phyloP scores from a whole-genome alignment of 2,797 vertebrate genomes.

The Triplophysa bombifrons region DNA sequence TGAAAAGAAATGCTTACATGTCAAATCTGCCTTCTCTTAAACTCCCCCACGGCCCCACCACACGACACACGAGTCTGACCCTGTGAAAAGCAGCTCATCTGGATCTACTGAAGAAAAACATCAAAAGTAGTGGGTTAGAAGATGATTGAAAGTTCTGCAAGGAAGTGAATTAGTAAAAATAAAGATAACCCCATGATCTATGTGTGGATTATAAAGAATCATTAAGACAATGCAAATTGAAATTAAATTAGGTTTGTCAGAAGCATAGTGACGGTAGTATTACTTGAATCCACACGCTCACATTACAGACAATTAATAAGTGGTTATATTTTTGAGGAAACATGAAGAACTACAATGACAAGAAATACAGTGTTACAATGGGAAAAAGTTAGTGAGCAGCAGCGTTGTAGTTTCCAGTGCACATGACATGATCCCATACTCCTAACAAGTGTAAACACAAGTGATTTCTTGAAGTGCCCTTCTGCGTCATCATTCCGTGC shows the following conservation, averaged over 20 bases:
- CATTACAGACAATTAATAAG: neutral
- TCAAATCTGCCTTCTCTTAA: slow-evolving; percentile 3
- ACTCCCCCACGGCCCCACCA: neutral
- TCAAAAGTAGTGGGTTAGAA: neutral
- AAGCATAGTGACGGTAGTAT: neutral
- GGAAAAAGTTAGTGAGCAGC: neutral
- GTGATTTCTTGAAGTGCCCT: neutral
- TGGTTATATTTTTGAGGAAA: neutral
- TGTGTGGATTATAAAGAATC: neutral
- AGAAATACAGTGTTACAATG: neutral
- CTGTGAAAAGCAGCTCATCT: slow-evolving; percentile 2
- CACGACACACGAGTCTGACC: slow-evolving; percentile 1
- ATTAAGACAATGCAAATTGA: slow-evolving; percentile 5
- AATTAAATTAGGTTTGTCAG: neutral
- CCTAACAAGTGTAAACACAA: neutral
- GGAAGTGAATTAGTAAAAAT: slow-evolving; percentile 8
- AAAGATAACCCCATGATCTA: neutral
- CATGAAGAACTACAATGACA: too few species aligned
- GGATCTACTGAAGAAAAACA: slow-evolving; percentile 20
- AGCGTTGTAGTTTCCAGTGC: neutral
- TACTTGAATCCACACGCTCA: neutral
- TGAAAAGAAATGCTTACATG: slow-evolving; percentile 25
- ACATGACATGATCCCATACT: neutral
- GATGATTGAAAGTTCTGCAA: slow-evolving; percentile 15
- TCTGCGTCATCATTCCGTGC: too few species aligned